Conservation (phyloP, 1,140 invertebrate species). For the Phocides pigmalion region DNA sequence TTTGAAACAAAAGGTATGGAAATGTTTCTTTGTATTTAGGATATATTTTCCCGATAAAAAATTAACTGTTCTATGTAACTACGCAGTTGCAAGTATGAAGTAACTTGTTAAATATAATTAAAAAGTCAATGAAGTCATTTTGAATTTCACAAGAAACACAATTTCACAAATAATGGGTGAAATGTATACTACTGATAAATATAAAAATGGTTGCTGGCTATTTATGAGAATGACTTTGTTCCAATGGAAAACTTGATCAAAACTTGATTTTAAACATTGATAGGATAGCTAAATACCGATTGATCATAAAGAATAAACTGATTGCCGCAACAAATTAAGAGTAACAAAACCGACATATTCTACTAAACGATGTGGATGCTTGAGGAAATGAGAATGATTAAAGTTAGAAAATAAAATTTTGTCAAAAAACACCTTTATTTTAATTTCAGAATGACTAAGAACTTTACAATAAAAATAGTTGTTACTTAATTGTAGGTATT, state of each 20-base stretch:
- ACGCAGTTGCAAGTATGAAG: too few relatives aligned
- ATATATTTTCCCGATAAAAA: not conserved
- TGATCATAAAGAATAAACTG: conserved; percentile 36
- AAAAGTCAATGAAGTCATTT: too few relatives aligned
- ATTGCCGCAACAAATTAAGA: conserved; percentile 35
- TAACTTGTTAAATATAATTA: too few relatives aligned
- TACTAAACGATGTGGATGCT: conserved; percentile 44
- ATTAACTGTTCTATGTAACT: not conserved
- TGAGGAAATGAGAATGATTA: conserved; percentile 4
- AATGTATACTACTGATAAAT: not conserved
- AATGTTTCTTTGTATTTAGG: too few relatives aligned
- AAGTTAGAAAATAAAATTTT: too few relatives aligned
- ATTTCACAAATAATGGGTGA: too few relatives aligned
- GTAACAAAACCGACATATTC: conserved; percentile 32
- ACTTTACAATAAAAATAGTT: too few relatives aligned
- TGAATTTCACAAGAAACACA: too few relatives aligned
- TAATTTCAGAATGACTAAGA: too few relatives aligned
- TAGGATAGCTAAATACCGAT: conserved; percentile 47
- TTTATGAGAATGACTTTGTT: conserved; percentile 59
- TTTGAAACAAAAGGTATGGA: conserved; percentile 1
- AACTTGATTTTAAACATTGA: conserved; percentile 58
- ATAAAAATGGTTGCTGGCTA: conserved; percentile 36
- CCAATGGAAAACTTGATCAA: conserved; percentile 56
- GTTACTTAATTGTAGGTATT: too few relatives aligned
- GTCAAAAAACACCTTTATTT: too few relatives aligned